These are phyloP conservation scores for Phalanger gymnotis DNA, from an alignment of 2,797 vertebrate genomes.

Conservation along the genomic window DNA sequence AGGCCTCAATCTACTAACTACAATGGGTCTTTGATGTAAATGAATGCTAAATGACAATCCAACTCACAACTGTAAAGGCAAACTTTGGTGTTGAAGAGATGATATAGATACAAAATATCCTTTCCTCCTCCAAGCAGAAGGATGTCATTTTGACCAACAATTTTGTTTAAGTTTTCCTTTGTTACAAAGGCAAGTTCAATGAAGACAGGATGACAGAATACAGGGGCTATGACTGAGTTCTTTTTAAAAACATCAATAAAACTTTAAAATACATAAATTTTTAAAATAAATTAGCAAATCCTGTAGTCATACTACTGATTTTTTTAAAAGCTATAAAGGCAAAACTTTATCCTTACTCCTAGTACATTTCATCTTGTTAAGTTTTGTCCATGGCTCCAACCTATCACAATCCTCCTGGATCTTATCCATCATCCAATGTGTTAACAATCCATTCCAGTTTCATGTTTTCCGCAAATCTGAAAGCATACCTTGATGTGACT, in stretches of 20 bases:
- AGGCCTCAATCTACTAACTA: background rate
- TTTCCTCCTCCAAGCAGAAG: background rate
- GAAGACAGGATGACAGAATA: background rate
- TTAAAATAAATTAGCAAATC: background rate
- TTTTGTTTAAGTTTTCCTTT: background rate
- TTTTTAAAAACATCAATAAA: background rate
- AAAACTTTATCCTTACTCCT: background rate
- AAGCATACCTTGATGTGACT: background rate
- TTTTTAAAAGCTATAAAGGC: background rate
- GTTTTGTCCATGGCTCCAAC: background rate
- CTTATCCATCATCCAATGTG: background rate
- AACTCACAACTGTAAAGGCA: background rate
- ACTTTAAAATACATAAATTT: background rate
- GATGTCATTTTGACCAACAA: background rate
- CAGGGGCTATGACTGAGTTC: background rate
- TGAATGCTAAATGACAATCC: background rate
- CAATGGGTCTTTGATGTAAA: background rate
- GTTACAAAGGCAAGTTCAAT: background rate
- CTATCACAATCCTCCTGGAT: background rate
- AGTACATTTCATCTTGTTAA: background rate
- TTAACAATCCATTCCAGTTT: background rate
- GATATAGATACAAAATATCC: background rate
- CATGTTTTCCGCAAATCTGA: background rate
- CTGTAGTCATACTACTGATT: background rate
- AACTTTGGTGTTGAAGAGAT: background rate